Evolutionary conservation across 1,140 invertebrate species (phyloP), one percentile per base, ranked within the genome.

Genomic region (Pseudomyrmex dendroicus): DNA sequence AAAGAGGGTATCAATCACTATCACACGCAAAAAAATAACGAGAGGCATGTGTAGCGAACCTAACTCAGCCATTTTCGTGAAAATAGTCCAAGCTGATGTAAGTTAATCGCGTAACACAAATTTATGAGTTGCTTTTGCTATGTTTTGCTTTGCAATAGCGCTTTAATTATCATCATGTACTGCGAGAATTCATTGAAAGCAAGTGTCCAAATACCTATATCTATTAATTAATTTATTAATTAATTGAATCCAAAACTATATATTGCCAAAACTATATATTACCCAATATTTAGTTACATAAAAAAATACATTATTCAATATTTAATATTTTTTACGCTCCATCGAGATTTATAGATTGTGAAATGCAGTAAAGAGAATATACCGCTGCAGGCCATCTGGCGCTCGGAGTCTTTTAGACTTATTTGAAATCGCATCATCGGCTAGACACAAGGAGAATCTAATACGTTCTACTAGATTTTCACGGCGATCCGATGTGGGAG

Each of bases 401-500:
- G 13, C n/a, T 48, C 46, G 50, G 63, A 35, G 25, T 22, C 9
- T 63, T 56, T 66, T 46, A 13, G 52, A 88, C 70, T 85, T 86
- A 86, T 85, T 84, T 86, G 86, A 84, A 89, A 89, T 88, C 68
- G 57, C 56, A 86, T 88, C 86, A 61, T 57, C 66, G 61, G 20
- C 74, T 89, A 88, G 84, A 62, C 62, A 73, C 35, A 35, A 35
- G 35, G 17, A 57, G 74, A 86, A 89, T 89, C 87, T 89, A 89
- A 89, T 84, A 89, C 68, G 59, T 20, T 77, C 85, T 84, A 64
- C 84, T 89, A 89, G 87, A 84, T 89, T 89, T 89, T 86, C 88
- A 89, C 15, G 48, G 52, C 20, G 67, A 76, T 59, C 35, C 25
- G 52, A 56, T 35, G 35, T 54, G 12, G 48, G 12, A 59, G 74